Base-by-base conservation (phyloP, 2,888 invertebrate species). In the Agonum fuliginosum region DNA sequence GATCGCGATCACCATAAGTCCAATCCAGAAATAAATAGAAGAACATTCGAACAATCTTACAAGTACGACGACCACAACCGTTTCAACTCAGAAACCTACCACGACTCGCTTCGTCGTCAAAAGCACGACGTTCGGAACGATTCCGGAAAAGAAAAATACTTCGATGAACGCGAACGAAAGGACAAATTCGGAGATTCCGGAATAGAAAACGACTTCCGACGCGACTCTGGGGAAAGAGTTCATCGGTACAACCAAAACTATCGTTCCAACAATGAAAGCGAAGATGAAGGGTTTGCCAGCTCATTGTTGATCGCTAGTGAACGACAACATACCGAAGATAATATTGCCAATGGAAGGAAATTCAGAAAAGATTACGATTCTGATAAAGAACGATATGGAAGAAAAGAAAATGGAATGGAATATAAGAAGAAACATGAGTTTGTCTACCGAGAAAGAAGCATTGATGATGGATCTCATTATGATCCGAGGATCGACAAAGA, bases 171-270 rank as follows among this genome's bases (percentile, higher is more conserved):
- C 27, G 89, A 89, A 78, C 84, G 89, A 5, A 91, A 91, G 81
- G 93, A 91, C 82, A 89, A 91, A 72, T 87, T 93, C 70, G 92
- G 91, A 1, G 94, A 95, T 86, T 95, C 94, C 0, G 94, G 95
- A 0, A 94, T 94, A 80, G 94, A 94, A 83, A 94, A 94, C 81
- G 94, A 95, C 85, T 93, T 93, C 82, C 90, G 93, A 70, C 90
- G 93, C 79, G 93, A 94, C 82, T 93, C 93, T 0, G 88, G 87
- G 81, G 88, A 85, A 84, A 88, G 76, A 78, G 81, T 79, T 0
- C 65, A 81, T 10, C 79, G 82, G 22, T 76, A 76, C 3, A 83
- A 83, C 51, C 80, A 81, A n/a, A 80, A 80, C 72, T 81, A 82
- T 30, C 80, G 83, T 2, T 76, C 78, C 78, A 87, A 86, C 81